Base-by-base conservation (phyloP, 2,888 invertebrate genomes). In the Hirtodrosophila cameraria region DNA sequence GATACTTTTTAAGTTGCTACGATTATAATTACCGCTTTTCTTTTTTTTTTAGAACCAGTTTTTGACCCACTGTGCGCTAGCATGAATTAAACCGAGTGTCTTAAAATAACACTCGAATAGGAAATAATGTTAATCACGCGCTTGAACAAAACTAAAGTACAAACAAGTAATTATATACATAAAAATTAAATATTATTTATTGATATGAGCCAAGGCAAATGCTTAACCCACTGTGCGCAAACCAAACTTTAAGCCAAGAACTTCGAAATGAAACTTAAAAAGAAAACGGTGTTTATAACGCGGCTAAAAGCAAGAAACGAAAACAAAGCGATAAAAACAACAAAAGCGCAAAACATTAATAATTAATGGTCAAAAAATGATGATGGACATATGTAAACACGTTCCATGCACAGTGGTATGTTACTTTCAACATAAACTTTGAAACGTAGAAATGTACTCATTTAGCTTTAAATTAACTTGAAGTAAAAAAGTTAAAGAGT, bases 321-420 rank as follows among this genome's bases (percentile, higher is more conserved):
- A 3, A 35, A 16, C 9, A 4, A 20, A 27, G 15, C 12, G 3
- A 15, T 9, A 13, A 25, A 15, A 4, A 16, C 11, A 31, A 46
- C 33, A 66, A 12, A 46, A 35, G 31, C 33, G 20, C 35, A 33
- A 46, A 35, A 36, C 38, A 33, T 43, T 43, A 28, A 6, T 9
- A 45, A 43, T 49, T 39, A 49, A 45, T 49, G 41, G 6, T 25
- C 35, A 52, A 38, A 36, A 41, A 23, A 16, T 50, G 35, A 28
- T 7, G 7, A 28, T 38, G 41, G 16, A 11, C 15, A 7, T 27
- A 45, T 50, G 41, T 28, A 42, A 59, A 66, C 46, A n/a, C 27
- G 50, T 33, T 50, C 23, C 6, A 12, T 7, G 43, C 66, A 68
- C 72, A 65, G 66, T 66, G 66, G 39, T 16, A n/a, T n/a, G 12